Percentiles rank a stretch among this genome's conserved stretches.
Conservation (phyloP, 2,888 invertebrate genomes). For the Melolontha melolontha region DNA sequence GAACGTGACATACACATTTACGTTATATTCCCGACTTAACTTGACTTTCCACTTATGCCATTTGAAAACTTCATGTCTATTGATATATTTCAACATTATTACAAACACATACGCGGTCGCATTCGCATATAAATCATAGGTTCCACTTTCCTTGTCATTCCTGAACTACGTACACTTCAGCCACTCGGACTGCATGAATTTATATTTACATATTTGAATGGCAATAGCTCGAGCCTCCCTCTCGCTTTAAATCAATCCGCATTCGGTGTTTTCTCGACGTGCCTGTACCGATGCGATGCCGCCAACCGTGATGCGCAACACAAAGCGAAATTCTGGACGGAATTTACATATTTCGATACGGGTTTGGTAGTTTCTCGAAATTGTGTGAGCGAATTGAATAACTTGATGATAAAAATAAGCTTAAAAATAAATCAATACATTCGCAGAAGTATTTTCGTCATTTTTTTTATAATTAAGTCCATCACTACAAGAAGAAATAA, state of each 20-base stretch:
- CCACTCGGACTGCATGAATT: conserved; percentile 40
- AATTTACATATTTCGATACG: conserved; percentile 54
- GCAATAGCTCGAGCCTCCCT: conserved; percentile 47
- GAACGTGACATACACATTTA: conserved; percentile 8
- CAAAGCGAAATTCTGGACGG: conserved; percentile 25
- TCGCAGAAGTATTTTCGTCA: no score
- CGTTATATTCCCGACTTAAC: neutral
- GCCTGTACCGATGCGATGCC: conserved; percentile 2
- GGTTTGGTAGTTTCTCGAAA: neutral
- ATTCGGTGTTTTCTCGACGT: conserved; percentile 13
- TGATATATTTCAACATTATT: conserved; percentile 10
- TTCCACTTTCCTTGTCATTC: neutral
- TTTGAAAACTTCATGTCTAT: conserved; percentile 7
- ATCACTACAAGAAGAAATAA: no score
- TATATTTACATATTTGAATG: conserved; percentile 51
- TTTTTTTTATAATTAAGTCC: no score
- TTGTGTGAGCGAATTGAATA: no score
- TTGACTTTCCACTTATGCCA: conserved; percentile 4
- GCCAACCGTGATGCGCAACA: conserved; percentile 44
- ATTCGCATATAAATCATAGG: conserved; percentile 14
- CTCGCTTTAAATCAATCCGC: conserved; percentile 50
- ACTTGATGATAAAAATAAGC: no score
- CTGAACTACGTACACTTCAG: no score
- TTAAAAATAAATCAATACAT: no score
- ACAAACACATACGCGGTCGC: conserved; percentile 1